A percentile compares a stretch with the other conserved stretches of the same genome.
phyloP scores from a whole-genome alignment of 2,797 vertebrate species.

The Geotrypetes seraphini region DNA sequence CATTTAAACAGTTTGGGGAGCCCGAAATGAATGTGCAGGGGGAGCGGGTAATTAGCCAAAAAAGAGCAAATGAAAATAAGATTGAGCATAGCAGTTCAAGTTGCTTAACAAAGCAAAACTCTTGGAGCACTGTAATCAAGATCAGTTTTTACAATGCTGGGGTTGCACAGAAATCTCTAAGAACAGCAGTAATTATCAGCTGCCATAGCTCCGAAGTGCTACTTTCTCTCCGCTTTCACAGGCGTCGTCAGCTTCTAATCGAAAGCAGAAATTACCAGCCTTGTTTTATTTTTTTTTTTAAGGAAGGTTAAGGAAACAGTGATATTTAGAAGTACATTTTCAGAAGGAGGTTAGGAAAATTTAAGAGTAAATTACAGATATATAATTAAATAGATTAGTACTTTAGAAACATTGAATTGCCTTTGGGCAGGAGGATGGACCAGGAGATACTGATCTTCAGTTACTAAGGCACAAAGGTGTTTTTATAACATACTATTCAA shows the following conservation, averaged over 20 bases:
- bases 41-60: slow-evolving; percentile 23
- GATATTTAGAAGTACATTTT: too few species aligned
- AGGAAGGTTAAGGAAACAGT: slow-evolving; percentile 28
- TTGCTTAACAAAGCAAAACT: slow-evolving; percentile 49
- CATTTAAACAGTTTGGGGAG: slow-evolving; percentile 1
- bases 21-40: background rate
- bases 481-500: too few species aligned
- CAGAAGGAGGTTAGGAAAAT: too few species aligned
- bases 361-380: too few species aligned
- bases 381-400: too few species aligned
- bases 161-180: slow-evolving; percentile 38
- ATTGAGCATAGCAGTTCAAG: too few species aligned
- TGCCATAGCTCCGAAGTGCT: slow-evolving; percentile 34
- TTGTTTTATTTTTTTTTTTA: too few species aligned
- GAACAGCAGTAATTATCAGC: slow-evolving; percentile 51
- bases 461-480: too few species aligned
- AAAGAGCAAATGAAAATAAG: slow-evolving; percentile 23
- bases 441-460: too few species aligned
- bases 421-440: too few species aligned
- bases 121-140: slow-evolving; percentile 43
- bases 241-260: slow-evolving; percentile 41
- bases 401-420: too few species aligned
- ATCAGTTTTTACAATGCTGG: slow-evolving; percentile 31
- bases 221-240: slow-evolving; percentile 25
- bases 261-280: slow-evolving; percentile 33